Percentiles rank a stretch among this genome's conserved stretches.
phyloP scores from a whole-genome alignment of 2,797 vertebrate genomes.

The Platyrinchus mystaceus region DNA sequence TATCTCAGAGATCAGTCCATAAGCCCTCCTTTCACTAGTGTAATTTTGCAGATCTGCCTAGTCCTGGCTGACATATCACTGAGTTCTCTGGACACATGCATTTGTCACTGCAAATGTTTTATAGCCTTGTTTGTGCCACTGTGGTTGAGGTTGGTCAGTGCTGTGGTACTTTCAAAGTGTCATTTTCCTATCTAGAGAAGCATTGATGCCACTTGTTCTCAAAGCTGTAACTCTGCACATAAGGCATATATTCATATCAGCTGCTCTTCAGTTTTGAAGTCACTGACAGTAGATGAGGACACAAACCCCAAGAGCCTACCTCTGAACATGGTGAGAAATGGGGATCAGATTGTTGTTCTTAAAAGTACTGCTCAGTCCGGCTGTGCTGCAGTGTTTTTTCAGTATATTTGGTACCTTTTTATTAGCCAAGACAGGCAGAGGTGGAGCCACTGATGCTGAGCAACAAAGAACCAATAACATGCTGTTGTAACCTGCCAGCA shows the following conservation, averaged over 20 bases:
- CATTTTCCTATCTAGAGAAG: not conserved
- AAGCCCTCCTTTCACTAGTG: not conserved
- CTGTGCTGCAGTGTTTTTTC: not conserved
- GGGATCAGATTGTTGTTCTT: not conserved
- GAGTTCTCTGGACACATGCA: not conserved
- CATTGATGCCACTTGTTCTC: not conserved
- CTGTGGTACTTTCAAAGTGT: not conserved
- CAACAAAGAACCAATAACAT: not conserved
- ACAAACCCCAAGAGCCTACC: not conserved
- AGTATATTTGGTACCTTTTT: not conserved
- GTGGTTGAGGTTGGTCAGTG: not conserved
- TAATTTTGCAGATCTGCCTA: not conserved
- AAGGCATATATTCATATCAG: fast-evolving
- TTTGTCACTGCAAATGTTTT: not conserved
- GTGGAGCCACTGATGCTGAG: not conserved
- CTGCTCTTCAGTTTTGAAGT: not conserved
- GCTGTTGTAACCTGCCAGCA: not conserved
- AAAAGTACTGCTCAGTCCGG: not conserved
- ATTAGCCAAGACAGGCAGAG: not conserved
- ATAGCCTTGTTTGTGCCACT: not conserved
- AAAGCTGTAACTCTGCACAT: not conserved
- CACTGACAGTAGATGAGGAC: not conserved
- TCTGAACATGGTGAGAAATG: not conserved
- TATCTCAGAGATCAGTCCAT: not conserved
- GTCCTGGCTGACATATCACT: not conserved